Conservation (phyloP, 2,888 invertebrate species). For the Orthosia incerta region DNA sequence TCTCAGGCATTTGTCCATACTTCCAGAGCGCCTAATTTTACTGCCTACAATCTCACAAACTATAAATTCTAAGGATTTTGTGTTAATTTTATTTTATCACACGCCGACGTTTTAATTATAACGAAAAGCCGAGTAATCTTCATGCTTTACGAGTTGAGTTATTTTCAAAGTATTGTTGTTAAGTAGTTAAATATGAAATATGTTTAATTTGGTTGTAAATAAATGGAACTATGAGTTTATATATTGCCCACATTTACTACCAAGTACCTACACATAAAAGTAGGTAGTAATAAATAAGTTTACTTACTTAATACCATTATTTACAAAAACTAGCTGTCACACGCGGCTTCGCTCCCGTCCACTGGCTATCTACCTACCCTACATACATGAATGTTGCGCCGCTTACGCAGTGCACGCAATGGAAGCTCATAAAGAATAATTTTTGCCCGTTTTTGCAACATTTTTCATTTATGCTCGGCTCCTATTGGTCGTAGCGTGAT, state of each 20-base stretch:
- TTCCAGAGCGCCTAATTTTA: slow-evolving; percentile 39
- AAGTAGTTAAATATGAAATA: slow-evolving; percentile 43
- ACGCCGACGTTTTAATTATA: slow-evolving; percentile 42
- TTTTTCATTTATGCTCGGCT: too few relatives aligned
- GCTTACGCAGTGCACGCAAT: too few relatives aligned
- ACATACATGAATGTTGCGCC: too few relatives aligned
- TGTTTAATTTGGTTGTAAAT: slow-evolving; percentile 11
- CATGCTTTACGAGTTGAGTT: slow-evolving; percentile 45
- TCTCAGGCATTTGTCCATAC: slow-evolving; percentile 9
- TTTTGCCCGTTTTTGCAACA: too few relatives aligned
- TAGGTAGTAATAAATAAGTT: too few relatives aligned
- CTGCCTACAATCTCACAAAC: slow-evolving; percentile 29
- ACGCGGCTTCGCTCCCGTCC: too few relatives aligned
- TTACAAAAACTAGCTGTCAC: too few relatives aligned
- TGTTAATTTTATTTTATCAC: slow-evolving; percentile 43
- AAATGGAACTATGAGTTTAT: background rate
- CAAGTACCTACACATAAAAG: too few relatives aligned
- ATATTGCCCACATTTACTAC: background rate
- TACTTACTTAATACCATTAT: too few relatives aligned
- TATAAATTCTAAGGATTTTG: slow-evolving; percentile 29
- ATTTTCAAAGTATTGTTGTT: slow-evolving; percentile 37
- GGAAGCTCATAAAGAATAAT: too few relatives aligned
- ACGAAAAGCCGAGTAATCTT: slow-evolving; percentile 29
- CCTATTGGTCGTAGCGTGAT: too few relatives aligned
- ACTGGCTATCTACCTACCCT: too few relatives aligned